Evolutionary conservation across 2,113 vertebrate species (phyloP), one percentile per base, ranked within the genome.

Genomic region (Petrocephalus zakoni): DNA sequence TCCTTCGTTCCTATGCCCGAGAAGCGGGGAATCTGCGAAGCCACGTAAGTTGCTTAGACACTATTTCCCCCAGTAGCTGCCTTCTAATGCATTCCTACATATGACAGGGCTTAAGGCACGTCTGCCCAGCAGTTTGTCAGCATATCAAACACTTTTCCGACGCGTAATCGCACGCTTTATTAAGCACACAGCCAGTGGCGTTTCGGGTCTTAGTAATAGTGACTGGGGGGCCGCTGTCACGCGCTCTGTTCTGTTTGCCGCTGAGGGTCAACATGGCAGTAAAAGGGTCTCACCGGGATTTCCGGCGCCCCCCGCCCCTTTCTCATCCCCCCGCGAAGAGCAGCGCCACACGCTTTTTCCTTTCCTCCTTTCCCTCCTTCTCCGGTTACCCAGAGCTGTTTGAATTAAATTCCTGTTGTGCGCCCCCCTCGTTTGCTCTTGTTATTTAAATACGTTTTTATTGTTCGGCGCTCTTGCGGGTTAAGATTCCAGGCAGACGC

Each of bases 201-300:
- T 78, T 37, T 75, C 82, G 9, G 42, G 46, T 46, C 6, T 49
- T 22, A 7, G 61, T 1, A 85, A 13, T 46, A 25, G 42, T 85
- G 11, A 51, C 42, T 86, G 13, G 13, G 29, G 34, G 56, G 19
- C 17, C 22, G 17, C 5, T 52, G 84, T 85, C 84, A 19, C 13
- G 9, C n/a, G 17, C 7, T 47, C 9, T 21, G 2, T 22, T 21
- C 51, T 46, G 68, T 34, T 9, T 75, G 64, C 34, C 29, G 25
- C 72, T 58, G 29, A 42, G 87, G 88, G 78, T 88, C 78, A 61
- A n/a, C 49, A 61, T 88, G 87, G 88, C 88, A 83, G 78, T 53
- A 42, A 58, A 87, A 47, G 78, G 88, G 22, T 88, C 75, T 34
- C 55, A 49, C 75, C 37, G 88, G 88, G 78, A 49, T 84, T 88